Conservation (phyloP, 2,797 vertebrate genomes). For the Myotis vivesi region DNA sequence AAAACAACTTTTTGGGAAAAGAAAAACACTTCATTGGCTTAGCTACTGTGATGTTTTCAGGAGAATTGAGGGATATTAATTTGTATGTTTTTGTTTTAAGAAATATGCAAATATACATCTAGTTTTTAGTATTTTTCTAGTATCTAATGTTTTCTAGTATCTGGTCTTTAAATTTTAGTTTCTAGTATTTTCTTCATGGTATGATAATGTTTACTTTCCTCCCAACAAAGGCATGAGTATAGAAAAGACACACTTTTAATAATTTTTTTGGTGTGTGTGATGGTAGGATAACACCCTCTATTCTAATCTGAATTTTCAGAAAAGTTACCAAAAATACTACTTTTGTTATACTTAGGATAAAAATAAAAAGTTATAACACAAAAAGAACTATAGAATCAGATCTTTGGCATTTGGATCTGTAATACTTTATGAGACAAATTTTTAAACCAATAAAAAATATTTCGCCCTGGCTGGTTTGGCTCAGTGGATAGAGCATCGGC, state of each 20-base stretch:
- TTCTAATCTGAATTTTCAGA: conserved; percentile 17
- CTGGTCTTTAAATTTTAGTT: background rate
- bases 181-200: background rate
- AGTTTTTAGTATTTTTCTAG: background rate
- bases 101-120: background rate
- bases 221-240: background rate
- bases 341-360: background rate
- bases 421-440: background rate
- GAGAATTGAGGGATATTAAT: background rate
- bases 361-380: background rate
- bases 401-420: background rate
- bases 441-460: background rate
- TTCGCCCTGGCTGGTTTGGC: background rate
- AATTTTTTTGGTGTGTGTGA: background rate
- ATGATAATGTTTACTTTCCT: background rate
- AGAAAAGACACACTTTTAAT: background rate
- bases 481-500: no score
- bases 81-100: background rate
- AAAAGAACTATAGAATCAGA: background rate
- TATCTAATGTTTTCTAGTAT: background rate
- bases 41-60: background rate
- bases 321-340: background rate
- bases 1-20: background rate
- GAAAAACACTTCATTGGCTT: background rate
- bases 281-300: background rate